A percentile compares a stretch with the other conserved stretches of the same genome.
These are phyloP conservation scores for Lipophrys pholis DNA, from an alignment of 2,113 vertebrate genomes.

Conservation along the genomic window DNA sequence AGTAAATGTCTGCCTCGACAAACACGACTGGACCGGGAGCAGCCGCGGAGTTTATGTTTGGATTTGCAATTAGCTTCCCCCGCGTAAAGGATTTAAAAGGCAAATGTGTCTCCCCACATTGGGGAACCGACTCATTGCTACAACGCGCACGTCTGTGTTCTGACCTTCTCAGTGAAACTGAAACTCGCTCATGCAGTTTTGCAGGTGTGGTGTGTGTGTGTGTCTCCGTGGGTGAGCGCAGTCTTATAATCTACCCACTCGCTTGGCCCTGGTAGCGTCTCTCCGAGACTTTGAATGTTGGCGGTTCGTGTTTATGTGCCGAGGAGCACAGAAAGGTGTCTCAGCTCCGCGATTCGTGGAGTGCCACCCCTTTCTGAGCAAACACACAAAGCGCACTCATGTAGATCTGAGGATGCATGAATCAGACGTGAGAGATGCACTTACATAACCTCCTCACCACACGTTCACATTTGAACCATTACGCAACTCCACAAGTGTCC, in stretches of 20 bases:
- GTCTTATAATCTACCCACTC: constrained; percentile 61
- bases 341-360: constrained; percentile 46
- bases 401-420: constrained; percentile 69
- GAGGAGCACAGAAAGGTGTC: constrained; percentile 44
- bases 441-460: constrained; percentile 70
- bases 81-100: constrained; percentile 46
- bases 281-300: constrained; percentile 65
- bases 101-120: constrained; percentile 53
- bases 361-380: constrained; percentile 48
- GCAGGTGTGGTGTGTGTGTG: constrained; percentile 57
- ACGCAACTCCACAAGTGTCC: constrained; percentile 65
- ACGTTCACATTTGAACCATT: constrained; percentile 63
- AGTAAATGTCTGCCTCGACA: constrained; percentile 11
- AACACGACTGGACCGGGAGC: constrained; percentile 24
- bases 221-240: constrained; percentile 59
- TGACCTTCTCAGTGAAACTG: constrained; percentile 58
- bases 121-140: constrained; percentile 50
- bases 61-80: constrained; percentile 58
- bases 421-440: constrained; percentile 66
- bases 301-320: constrained; percentile 56
- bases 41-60: constrained; percentile 40
- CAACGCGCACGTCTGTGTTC: constrained; percentile 41
- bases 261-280: constrained; percentile 55
- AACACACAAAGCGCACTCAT: constrained; percentile 55
- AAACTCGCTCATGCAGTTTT: constrained; percentile 43